Evolutionary conservation across 2,113 vertebrate genomes (phyloP), one percentile per base, ranked within the genome.

Genomic region (Pelobates fuscus): DNA sequence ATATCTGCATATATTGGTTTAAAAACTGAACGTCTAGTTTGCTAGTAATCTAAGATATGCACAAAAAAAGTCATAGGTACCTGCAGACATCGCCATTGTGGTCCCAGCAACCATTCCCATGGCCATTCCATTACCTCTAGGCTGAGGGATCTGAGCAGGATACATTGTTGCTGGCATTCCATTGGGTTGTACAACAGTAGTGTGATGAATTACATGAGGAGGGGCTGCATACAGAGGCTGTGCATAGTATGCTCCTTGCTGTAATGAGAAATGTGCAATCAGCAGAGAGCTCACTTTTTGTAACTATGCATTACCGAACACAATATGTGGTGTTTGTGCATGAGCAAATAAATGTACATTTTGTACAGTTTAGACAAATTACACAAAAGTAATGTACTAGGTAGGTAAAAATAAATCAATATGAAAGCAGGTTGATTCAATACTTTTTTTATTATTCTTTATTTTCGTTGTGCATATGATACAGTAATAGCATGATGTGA

Each of bases 41-140:
- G n/a, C n/a, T n/a, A n/a, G n/a, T n/a, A n/a, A n/a, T n/a, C n/a
- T n/a, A n/a, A n/a, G n/a, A n/a, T n/a, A n/a, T n/a, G n/a, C 10
- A 59, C 23, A 59, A 26, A 23, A 26, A 29, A 18, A 60, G 14
- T 5, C 17, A 20, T 1, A 57, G 91, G 72, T 84, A 98, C 97
- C 96, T 84, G 96, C 96, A 71, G 97, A 98, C 97, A 98, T 99
- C 82, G 97, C 96, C 97, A 99, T 99, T 2, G 95, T 99, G 65
- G 97, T 97, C 84, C 97, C 97, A 66, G 96, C 95, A 79, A 99
- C 95, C 95, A 98, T 97, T 26, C 97, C 97, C 97, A 98, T 96
- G 77, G 96, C 84, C 23, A 99, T 91, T 1, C 96, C 94, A 0
- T 90, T 97, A 57, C 87, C 93, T 77, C 95, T 89, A 0, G 91